A percentile compares a stretch with the other conserved stretches of the same genome.
Evolutionary conservation across 2,888 invertebrate genomes (phyloP).

Genomic region (Nipponacmea schrenckii): DNA sequence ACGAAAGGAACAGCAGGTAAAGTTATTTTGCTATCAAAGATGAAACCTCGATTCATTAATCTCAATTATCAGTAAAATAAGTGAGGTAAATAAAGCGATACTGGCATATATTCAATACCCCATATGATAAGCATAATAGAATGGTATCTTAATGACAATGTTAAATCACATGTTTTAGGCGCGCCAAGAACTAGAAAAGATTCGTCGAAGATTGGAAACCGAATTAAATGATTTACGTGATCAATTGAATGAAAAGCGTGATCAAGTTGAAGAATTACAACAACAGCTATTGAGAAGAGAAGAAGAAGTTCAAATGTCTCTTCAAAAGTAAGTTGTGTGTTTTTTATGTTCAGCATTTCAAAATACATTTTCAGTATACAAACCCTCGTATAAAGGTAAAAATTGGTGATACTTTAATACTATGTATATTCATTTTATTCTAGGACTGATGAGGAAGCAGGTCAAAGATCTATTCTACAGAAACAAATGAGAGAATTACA

Average conservation of each 20-base stretch:
- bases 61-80: neutral
- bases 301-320: slow-evolving; percentile 88
- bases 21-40: neutral
- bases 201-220: slow-evolving; percentile 77
- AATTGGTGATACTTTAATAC: no score
- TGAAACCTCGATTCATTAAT: neutral
- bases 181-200: slow-evolving; percentile 91
- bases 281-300: slow-evolving; percentile 87
- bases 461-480: slow-evolving; percentile 48
- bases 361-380: neutral
- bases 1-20: slow-evolving; percentile 83
- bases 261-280: slow-evolving; percentile 89
- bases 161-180: slow-evolving; percentile 72
- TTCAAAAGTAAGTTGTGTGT: slow-evolving; percentile 48
- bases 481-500: slow-evolving; percentile 77
- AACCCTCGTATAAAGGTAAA: no score
- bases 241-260: slow-evolving; percentile 84
- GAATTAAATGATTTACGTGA: slow-evolving; percentile 86
- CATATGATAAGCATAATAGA: no score
- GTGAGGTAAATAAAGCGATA: no score
- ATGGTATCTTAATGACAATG: no score
- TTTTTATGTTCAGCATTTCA: neutral
- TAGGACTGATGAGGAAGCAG: slow-evolving; percentile 89
- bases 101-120: no score
- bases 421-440: neutral